A percentile compares a stretch with the other conserved stretches of the same genome.
These are phyloP conservation scores for Indicator indicator DNA, from an alignment of 2,113 vertebrate genomes.

Conservation along the genomic window DNA sequence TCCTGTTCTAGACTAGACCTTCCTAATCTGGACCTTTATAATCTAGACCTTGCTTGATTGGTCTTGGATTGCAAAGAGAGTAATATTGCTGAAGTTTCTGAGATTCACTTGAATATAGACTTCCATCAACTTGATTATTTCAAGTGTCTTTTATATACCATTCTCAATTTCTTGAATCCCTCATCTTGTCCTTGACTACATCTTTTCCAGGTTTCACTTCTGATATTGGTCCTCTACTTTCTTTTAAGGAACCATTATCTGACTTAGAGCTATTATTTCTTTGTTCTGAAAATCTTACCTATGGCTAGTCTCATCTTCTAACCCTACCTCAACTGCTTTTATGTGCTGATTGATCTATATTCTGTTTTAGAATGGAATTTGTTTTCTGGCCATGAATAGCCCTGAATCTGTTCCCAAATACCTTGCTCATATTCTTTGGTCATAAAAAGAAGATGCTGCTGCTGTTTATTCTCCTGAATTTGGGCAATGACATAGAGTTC, in stretches of 20 bases:
- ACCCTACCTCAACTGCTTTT: background rate
- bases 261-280: background rate
- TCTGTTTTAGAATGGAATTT: background rate
- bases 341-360: fast-evolving
- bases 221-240: background rate
- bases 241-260: background rate
- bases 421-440: background rate
- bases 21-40: background rate
- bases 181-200: background rate
- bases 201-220: background rate
- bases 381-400: background rate
- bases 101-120: background rate
- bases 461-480: background rate
- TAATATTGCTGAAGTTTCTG: background rate
- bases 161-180: background rate
- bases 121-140: background rate
- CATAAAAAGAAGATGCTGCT: background rate
- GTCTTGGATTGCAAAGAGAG: background rate
- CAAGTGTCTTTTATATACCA: background rate
- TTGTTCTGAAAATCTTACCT: background rate
- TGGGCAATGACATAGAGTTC: background rate
- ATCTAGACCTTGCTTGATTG: background rate
- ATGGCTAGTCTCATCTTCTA: background rate
- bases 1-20: background rate
- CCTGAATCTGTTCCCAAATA: background rate